Base-by-base conservation (phyloP, 2,888 invertebrate genomes). In the Cyclophora punctaria region DNA sequence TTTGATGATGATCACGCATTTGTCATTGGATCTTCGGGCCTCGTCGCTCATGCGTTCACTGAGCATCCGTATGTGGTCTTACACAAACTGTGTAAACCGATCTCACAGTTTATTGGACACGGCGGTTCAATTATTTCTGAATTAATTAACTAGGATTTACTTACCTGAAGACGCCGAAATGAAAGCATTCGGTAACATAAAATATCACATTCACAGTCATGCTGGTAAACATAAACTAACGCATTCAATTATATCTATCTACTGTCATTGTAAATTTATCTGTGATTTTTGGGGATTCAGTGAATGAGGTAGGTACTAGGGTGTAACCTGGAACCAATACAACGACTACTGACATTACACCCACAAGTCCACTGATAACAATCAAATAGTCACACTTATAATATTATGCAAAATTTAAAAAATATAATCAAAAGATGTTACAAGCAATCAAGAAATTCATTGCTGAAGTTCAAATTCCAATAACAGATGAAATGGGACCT, bases 281-380 rank as follows among this genome's bases (percentile, higher is more conserved):
- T 88, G 88, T 88, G 85, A 75, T 76, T 73, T 71, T 63, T 58
- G 62, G 63, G 58, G 66, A 58, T 64, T 59, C 67, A 56, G 68
- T 61, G 69, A 74, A 37, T 37, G 37, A 37, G 37, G 37, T 37
- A 37, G 37, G 71, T 73, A 66, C 78, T 79, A 82, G 80, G 86
- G 84, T 83, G 82, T 84, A 87, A 83, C 89, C 89, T 89, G 89
- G 88, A 86, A 80, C 78, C 79, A 83, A 83, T 80, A 83, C 79
- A 83, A 84, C 81, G 84, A 84, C 84, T 84, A 78, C 83, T 81
- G 79, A 80, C 78, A 80, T 74, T 78, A 79, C 80, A 83, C 82
- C 84, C 83, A 84, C 78, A 78, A 71, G 71, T 74, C 58, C 66
- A 76, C 62, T 73, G 65, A 75, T 57, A 78, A 81, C 72, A 80